Evolutionary conservation across 2,888 invertebrate genomes (phyloP), one percentile per base, ranked within the genome.

Genomic region (Cacoxenus indagator): DNA sequence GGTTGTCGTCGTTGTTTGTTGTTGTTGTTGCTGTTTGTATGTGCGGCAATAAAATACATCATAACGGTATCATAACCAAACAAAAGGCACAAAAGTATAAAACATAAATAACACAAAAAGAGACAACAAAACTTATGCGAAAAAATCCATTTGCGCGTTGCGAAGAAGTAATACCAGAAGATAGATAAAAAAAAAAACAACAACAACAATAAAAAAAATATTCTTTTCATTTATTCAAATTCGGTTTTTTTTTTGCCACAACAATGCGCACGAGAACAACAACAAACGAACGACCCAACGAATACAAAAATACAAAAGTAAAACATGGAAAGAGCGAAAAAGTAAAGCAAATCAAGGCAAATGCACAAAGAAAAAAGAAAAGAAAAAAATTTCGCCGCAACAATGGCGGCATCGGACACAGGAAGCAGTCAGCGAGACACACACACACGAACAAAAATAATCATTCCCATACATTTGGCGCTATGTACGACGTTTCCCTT

Each of bases 41-140:
- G 66, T 82, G 76, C 74, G 81, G 81, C 81, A 81, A 81, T 81
- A 81, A 81, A 81, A 83, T 81, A 81, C 84, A 81, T 81, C 84
- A 81, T 81, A 81, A 81, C 82, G 84, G 81, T 83, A 83, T 81
- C 84, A 81, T 83, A 81, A 81, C 82, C 82, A 78, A 83, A 80
- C 83, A 83, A 83, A 83, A 82, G 43, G 24, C 81, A 78, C 74
- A 77, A 76, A 77, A 78, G 78, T 78, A 78, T 77, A 78, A 68
- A 73, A 67, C 66, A 55, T 17, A 64, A 55, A 55, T 45, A 62
- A 81, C 77, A 78, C 67, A 73, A 75, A 72, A 54, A 74, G 54
- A 69, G 65, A 64, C 51, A 70, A 67, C 65, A 43, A 24, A 66
- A 70, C 22, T 22, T 9, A 83, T 82, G 80, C 78, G 71, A 81